These are phyloP conservation scores for Lerema accius DNA, from an alignment of 1,140 invertebrate species.

Conservation along the genomic window DNA sequence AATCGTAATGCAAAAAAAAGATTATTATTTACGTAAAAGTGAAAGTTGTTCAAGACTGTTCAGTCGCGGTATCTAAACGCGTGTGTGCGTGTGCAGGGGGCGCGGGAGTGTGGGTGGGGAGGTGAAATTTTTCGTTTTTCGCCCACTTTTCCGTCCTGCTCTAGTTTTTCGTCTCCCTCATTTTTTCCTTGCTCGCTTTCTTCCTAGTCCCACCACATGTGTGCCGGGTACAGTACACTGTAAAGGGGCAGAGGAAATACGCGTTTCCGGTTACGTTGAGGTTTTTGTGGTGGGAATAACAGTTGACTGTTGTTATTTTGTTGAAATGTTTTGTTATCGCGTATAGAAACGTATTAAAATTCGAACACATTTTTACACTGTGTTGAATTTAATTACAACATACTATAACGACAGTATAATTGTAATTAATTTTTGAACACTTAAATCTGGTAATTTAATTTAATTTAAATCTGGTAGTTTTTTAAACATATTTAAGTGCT, in stretches of 20 bases:
- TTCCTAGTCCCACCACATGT: conserved; percentile 82
- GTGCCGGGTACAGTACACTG: conserved; percentile 63
- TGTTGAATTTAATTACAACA: too few species aligned
- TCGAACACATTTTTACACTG: too few species aligned
- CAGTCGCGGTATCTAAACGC: conserved; percentile 39
- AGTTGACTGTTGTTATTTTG: background rate
- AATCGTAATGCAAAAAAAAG: background rate
- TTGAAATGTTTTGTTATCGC: too few species aligned
- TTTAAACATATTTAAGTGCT: too few species aligned
- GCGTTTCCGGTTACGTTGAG: conserved; percentile 54
- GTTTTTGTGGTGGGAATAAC: background rate
- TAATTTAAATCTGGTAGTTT: too few species aligned
- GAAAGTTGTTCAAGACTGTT: conserved; percentile 58
- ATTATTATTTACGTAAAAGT: conserved; percentile 36
- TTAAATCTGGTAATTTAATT: too few species aligned
- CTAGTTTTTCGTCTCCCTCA: conserved; percentile 82
- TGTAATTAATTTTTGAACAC: too few species aligned
- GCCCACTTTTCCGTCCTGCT: conserved; percentile 81
- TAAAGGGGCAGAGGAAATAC: conserved; percentile 44
- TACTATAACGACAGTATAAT: too few species aligned
- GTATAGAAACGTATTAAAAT: too few species aligned
- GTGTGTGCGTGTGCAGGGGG: conserved; percentile 69
- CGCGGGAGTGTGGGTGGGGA: conserved; percentile 45
- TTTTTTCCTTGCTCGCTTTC: conserved; percentile 81
- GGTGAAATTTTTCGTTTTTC: conserved; percentile 82